Evolutionary conservation across 2,113 vertebrate species (phyloP), one percentile per base, ranked within the genome.

Genomic region (Antennarius striatus): DNA sequence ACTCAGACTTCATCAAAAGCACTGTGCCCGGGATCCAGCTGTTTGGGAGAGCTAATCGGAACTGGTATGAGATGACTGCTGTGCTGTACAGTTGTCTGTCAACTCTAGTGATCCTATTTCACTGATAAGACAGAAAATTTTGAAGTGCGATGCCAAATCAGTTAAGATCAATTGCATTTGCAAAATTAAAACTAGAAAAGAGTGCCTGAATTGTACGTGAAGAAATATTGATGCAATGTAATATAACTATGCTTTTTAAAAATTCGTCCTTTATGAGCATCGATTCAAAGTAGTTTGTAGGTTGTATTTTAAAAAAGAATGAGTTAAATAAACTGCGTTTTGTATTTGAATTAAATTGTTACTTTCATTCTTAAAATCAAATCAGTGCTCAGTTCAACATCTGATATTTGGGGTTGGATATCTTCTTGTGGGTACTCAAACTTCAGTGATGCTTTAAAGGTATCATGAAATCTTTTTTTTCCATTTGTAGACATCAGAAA

Each of bases 1-100:
- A 71, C 72, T 56, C 88, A 0, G 39, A 30, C 50, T 91, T 93
- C 79, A 90, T 94, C 73, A n/a, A 15, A 10, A 3, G 2, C 70
- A 75, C 56, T 0, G 13, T 92, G 22, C 80, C 82, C 0, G 88
- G 64, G 6, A 5, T 91, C 59, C 47, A 8, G 10, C 90, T 94
- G 50, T 87, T 88, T 4, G 80, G 82, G 22, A 32, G 53, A 62
- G 90, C 86, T 1, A 15, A 64, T 49, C 79, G 46, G 12, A 81
- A 53, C 58, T 68, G 59, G 75, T 58, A 46, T 17, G 72, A 68
- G 12, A 39, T 53, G 6, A 16, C 56, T 3, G 59, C 62, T 3
- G n/a, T 88, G 14, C 12, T 86, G 36, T 9, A 73, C 39, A 58
- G 75, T 75, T 80, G 48, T 59, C 28, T 91, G 60, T 65, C 77